Evolutionary conservation across 2,888 invertebrate genomes (phyloP).

Genomic region (Apamea monoglypha): DNA sequence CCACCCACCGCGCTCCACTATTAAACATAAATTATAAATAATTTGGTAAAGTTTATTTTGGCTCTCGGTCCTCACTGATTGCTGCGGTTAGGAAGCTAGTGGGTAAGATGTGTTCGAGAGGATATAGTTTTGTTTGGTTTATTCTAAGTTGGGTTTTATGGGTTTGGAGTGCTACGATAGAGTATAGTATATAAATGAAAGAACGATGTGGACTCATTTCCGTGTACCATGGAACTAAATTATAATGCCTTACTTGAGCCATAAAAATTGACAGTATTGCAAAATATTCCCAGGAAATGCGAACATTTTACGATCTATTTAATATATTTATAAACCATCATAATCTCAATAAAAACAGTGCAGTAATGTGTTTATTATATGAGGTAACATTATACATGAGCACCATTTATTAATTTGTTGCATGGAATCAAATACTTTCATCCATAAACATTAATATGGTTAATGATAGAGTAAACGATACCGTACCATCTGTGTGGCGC

Average conservation of each 20-base stretch:
- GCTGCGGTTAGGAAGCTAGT: conserved; percentile 71
- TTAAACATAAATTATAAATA: conserved; percentile 89
- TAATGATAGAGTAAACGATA: conserved; percentile 57
- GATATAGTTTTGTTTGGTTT: conserved; percentile 65
- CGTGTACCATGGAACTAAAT: conserved; percentile 16
- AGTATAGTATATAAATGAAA: conserved; percentile 4
- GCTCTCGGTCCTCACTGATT: conserved; percentile 77
- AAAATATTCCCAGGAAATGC: neutral
- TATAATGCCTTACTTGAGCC: neutral
- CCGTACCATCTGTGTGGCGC: conserved; percentile 35
- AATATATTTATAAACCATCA: conserved; percentile 27
- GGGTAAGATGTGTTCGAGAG: conserved; percentile 55
- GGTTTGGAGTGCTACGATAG: conserved; percentile 30
- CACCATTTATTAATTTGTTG: conserved; percentile 36
- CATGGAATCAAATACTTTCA: conserved; percentile 51
- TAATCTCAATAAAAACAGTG: conserved; percentile 23
- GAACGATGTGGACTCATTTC: neutral
- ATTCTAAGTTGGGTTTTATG: conserved; percentile 55
- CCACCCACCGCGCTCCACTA: conserved; percentile 87
- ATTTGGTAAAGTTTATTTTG: conserved; percentile 86
- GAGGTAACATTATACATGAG: conserved; percentile 21
- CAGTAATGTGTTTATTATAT: conserved; percentile 24
- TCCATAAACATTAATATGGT: conserved; percentile 53
- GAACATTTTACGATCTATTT: conserved; percentile 13
- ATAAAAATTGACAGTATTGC: conserved; percentile 6